Base-by-base conservation (phyloP, 2,113 vertebrate genomes). In the Pelobates fuscus region DNA sequence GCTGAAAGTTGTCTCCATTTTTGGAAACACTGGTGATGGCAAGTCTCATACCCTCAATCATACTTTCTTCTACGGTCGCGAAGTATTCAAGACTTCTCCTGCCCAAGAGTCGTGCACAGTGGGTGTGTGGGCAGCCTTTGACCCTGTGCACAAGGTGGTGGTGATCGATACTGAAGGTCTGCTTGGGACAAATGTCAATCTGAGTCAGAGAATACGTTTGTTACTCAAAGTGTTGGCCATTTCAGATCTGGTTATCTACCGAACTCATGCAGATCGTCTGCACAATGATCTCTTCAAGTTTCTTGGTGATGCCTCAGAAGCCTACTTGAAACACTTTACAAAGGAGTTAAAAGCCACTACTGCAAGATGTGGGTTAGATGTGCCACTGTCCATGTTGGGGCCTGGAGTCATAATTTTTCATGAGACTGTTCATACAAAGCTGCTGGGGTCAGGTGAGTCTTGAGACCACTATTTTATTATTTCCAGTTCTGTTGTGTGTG, bases 231-330 rank as follows among this genome's bases (percentile, higher is more conserved):
- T 99, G 63, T 84, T 99, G 78, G 97, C 97, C 61, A 88, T 99
- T 55, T 99, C 96, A 24, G 97, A 99, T 81, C 87, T 98, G 24
- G 91, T 99, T 79, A 97, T 99, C 86, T 99, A 99, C 84, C 93
- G 97, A 79, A 99, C 97, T 44, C 97, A 96, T 24, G 94, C 96
- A 17, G 97, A 99, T 88, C 93, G 97, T 67, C 94, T 99, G 77
- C 97, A 99, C 24, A 98, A 98, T 23, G 97, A 99, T 81, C 94
- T 99, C 80, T 99, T 98, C 85, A 99, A 99, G 84, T 99, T 99
- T 87, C 94, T 99, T 11, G 96, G 96, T 6, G 96, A 99, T 32
- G 97, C 97, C 37, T 99, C 97, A 0, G 97, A 98, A 71, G 97
- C 97, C 67, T 99, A 99, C 82, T 88, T 99, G 73, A 99, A 98